A percentile compares a stretch with the other conserved stretches of the same genome.
phyloP scores from a whole-genome alignment of 2,888 invertebrate genomes.

The Carpatolechia fugitivella region DNA sequence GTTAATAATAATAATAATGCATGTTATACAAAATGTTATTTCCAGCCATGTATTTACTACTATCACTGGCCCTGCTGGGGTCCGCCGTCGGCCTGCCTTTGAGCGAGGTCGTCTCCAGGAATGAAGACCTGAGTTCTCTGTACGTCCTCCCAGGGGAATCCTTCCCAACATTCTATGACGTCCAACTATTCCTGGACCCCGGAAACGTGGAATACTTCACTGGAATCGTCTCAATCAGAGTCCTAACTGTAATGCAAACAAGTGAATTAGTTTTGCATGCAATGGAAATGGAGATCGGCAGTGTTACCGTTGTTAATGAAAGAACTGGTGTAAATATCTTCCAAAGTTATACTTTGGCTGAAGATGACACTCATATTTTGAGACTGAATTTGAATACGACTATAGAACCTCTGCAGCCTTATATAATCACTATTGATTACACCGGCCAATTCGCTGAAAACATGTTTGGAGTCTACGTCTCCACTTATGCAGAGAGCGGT shows the following conservation, averaged over 20 bases:
- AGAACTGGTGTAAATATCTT: constrained; percentile 29
- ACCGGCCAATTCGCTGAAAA: constrained; percentile 76
- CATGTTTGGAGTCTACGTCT: constrained; percentile 82
- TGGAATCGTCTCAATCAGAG: constrained; percentile 65
- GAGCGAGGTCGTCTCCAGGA: constrained; percentile 22
- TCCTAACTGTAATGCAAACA: constrained; percentile 44
- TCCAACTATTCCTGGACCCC: constrained; percentile 70
- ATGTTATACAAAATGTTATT: constrained; percentile 21
- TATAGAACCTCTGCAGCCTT: constrained; percentile 51
- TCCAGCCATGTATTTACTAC: constrained; percentile 63
- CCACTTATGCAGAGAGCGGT: constrained; percentile 62
- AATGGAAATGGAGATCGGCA: constrained; percentile 57
- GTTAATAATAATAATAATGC: no score
- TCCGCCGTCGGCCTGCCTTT: constrained; percentile 41
- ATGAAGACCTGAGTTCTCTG: constrained; percentile 30
- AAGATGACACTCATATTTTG: constrained; percentile 68
- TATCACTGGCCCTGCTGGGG: constrained; percentile 49
- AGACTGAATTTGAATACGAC: constrained; percentile 56
- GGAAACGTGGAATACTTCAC: constrained; percentile 54
- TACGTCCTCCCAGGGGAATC: constrained; percentile 78
- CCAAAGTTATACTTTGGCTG: constrained; percentile 30
- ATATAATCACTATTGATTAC: constrained; percentile 78
- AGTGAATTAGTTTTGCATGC: constrained; percentile 64
- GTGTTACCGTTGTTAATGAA: constrained; percentile 37
- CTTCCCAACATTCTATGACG: constrained; percentile 73